phyloP scores from a whole-genome alignment of 2,113 vertebrate species.

The Calonectris borealis region DNA sequence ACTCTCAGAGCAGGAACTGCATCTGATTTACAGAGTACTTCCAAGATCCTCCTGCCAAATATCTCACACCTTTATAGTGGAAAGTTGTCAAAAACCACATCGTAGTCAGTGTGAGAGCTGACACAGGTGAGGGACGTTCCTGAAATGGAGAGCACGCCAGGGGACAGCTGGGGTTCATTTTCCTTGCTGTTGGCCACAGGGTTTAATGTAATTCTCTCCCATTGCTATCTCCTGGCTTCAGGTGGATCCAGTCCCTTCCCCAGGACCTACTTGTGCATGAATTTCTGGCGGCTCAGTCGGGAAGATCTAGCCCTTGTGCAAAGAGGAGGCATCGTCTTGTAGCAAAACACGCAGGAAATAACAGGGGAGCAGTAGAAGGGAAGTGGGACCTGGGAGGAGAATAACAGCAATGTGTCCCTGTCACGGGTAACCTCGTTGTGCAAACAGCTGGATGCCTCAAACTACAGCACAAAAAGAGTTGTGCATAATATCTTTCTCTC shows the following conservation, averaged over 20 bases:
- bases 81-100: not conserved
- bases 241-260: not conserved
- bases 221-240: not conserved
- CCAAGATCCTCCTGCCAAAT: not conserved
- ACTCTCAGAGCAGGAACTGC: not conserved
- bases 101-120: not conserved
- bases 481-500: not conserved
- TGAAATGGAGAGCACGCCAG: accelerated
- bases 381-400: not conserved
- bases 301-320: not conserved
- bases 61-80: not conserved
- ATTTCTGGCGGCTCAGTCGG: not conserved
- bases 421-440: not conserved
- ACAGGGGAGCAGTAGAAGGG: not conserved
- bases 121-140: not conserved
- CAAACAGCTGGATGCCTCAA: not conserved
- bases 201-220: not conserved
- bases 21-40: not conserved
- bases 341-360: not conserved
- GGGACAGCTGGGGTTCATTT: not conserved
- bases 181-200: not conserved
- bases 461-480: not conserved
- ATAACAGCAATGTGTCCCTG: not conserved
- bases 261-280: not conserved
- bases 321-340: not conserved